Evolutionary conservation across 1,140 invertebrate genomes (phyloP), one percentile per base, ranked within the genome.

Genomic region (Lucilia cuprina): DNA sequence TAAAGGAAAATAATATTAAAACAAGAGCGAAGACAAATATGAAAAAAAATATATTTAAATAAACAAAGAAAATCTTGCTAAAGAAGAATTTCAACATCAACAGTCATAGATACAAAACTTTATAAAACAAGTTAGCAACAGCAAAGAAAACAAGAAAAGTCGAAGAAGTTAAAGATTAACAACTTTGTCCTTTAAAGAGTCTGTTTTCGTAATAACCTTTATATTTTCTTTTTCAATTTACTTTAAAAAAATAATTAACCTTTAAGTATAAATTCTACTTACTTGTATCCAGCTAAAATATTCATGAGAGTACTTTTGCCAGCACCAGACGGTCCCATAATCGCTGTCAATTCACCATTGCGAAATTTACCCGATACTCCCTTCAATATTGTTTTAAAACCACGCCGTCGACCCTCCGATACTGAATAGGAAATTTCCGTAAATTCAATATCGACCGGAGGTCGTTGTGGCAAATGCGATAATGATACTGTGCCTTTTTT

Each of bases 231-330:
- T 19, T 70, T 19, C 65, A 70, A 5, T 19, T 70, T 70, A 1
- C n/a, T 14, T 30, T 30, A 30, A 7, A 12, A 4, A 41, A 41
- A 41, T 41, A 41, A 41, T 41, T 41, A 60, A 21, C 14, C 21
- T 82, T 82, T 47, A 47, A 5, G 17, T 14, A 9, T 17, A 14
- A 35, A 35, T 1, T n/a, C 17, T 80, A 94, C 94, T 95, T 92
- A 97, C 96, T 95, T 97, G 92, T 97, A 98, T 84, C 96, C 97
- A 30, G 97, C 96, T 85, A 97, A 92, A 86, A 97, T 96, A 87
- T 98, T 97, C 95, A 97, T 96, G 0, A 98, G 93, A 0, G 97
- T 98, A 85, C 96, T 97, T 91, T 99, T 99, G 0, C 97, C 98
- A 1, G 97, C 96, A 1, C 97, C 97, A 1, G 96, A 98, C 55